Base-by-base conservation (phyloP, 2,113 vertebrate species). In the Lophochroa leadbeateri region DNA sequence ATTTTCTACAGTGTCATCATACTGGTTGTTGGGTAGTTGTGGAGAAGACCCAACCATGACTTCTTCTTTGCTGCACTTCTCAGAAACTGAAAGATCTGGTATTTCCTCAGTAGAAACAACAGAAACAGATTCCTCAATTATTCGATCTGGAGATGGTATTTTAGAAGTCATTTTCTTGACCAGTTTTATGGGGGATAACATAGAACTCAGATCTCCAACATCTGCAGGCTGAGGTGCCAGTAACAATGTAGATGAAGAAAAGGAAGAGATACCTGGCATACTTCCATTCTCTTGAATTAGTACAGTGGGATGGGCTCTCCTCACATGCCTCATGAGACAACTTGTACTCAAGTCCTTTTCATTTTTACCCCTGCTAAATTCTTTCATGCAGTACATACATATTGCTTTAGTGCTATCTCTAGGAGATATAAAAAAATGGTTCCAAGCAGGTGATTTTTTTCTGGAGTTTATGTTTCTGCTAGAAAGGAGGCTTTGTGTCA, bases 301-400 rank as follows among this genome's bases (percentile, higher is more conserved):
- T 88, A 98, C 99, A 75, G 98, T 98, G 68, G 99, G 99, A 94
- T 99, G 99, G 84, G 99, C 99, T 96, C 99, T 98, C 92, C 99
- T 97, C 65, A 99, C 99, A 10, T 99, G 99, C 88, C 99, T 98
- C 99, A 99, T 99, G 74, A 99, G 98, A 94, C 99, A 99, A 94
- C 99, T 99, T 19, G 99, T 99, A 90, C 99, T 99, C 85, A 99
- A 96, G 97, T 99, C 99, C 97, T 99, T 99, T 96, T 99, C 99
- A 25, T 99, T 99, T 97, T 99, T 99, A 53, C 99, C 99, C 37
- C 99, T 97, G 91, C 99, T 99, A 79, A 99, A 99, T 96, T 99
- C 99, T 97, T 99, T 99, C 99, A 99, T 99, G 97, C 99, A 99
- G 98, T 99, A 99, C 97, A 99, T 99, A 97, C 99, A 99, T 97